Evolutionary conservation across 2,797 vertebrate genomes (phyloP), one percentile per base, ranked within the genome.

Genomic region (Nannoperca australis): DNA sequence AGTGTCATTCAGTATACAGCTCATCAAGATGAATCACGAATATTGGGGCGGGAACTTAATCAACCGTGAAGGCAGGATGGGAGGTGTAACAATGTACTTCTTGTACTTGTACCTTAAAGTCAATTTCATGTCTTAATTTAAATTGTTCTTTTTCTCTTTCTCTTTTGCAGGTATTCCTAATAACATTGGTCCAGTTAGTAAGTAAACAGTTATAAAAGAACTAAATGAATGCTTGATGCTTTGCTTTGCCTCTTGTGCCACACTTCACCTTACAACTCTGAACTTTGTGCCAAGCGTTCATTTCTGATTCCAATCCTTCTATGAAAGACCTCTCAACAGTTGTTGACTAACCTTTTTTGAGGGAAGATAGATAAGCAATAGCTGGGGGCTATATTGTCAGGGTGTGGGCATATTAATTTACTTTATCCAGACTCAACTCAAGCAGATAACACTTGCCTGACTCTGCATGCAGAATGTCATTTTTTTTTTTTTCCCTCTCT

Each of bases 161-260:
- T 94, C 90, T 94, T 84, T 93, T 94, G 30, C 95, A 99, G 97
- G 97, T 96, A 95, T 97, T 85, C 97, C 97, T 92, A 99, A 97
- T 96, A 97, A 96, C 95, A 96, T 97, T 95, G 97, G 97, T 96
- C 98, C 98, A 91, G 97, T 98, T 96, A 98, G 97, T 99, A 99
- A 98, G 97, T 98, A 97, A 94, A 88, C 70, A 53, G 51, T 79
- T 77, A 70, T 76, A 80, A 79, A 82, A 70, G 50, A 83, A 65
- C 72, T 85, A 55, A 81, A 84, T 89, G 79, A 89, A 89, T 92
- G 92, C 90, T 85, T 90, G 89, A 94, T 76, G 95, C 96, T 95
- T 95, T 91, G 95, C 96, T 96, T 90, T 94, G 91, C 94, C 92
- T 82, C 30, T 34, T 82, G 63, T 83, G 72, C 67, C 78, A 74